phyloP scores from a whole-genome alignment of 2,888 invertebrate species.

The Agrochola lota region DNA sequence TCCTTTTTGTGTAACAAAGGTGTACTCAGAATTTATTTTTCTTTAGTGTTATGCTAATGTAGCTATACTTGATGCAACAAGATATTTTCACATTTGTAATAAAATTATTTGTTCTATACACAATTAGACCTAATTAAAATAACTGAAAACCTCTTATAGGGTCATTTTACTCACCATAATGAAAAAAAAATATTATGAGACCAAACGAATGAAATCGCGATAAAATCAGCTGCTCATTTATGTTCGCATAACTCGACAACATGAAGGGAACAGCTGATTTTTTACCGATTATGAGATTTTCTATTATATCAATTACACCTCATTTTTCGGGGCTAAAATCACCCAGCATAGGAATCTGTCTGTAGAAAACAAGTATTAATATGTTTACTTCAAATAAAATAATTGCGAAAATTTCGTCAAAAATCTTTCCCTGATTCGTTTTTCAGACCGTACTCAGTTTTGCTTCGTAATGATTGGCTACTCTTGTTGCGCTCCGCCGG shows the following conservation, averaged over 20 bases:
- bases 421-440: background rate
- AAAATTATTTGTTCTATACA: background rate
- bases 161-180: too few species aligned
- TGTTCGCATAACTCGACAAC: background rate
- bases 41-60: background rate
- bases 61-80: too few species aligned
- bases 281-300: background rate
- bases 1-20: background rate
- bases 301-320: background rate
- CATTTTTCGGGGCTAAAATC: background rate
- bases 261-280: too few species aligned
- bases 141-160: background rate
- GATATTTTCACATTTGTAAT: background rate
- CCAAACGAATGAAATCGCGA: too few species aligned
- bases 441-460: constrained; percentile 24
- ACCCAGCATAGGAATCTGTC: background rate
- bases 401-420: background rate
- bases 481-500: constrained; percentile 39
- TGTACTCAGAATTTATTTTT: background rate
- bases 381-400: background rate
- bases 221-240: background rate
- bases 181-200: too few species aligned
- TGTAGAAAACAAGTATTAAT: background rate
- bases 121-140: background rate
- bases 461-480: constrained; percentile 48